Conservation (phyloP, 2,113 vertebrate species). For the Drymodes brunneopygia region DNA sequence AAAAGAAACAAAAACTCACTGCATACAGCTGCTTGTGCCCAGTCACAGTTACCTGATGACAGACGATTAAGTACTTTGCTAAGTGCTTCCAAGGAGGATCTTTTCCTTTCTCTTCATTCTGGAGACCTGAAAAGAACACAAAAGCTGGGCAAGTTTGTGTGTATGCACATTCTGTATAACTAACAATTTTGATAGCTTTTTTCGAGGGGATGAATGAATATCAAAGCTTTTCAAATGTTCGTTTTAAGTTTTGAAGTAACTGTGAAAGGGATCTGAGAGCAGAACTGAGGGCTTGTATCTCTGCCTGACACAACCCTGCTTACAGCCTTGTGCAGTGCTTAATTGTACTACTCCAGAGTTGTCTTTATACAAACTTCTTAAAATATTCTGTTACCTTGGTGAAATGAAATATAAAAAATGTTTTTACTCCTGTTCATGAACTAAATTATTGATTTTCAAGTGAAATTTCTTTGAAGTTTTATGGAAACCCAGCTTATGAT, state of each 20-base stretch:
- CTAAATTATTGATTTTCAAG: neutral
- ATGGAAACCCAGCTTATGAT: neutral
- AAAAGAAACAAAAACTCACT: neutral
- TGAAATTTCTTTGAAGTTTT: neutral
- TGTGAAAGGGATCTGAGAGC: neutral
- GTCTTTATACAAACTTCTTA: neutral
- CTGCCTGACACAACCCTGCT: neutral
- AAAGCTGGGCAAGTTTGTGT: neutral
- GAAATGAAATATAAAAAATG: neutral
- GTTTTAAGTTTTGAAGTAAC: neutral
- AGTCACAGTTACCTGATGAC: neutral
- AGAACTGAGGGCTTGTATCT: neutral
- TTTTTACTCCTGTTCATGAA: neutral
- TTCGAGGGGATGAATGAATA: neutral
- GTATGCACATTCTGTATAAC: neutral
- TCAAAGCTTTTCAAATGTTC: neutral
- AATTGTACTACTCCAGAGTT: neutral
- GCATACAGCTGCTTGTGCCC: neutral
- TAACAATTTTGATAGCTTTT: neutral
- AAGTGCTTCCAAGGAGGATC: neutral
- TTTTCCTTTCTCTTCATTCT: neutral
- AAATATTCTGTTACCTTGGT: neutral
- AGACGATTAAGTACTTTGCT: neutral
- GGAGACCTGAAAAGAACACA: neutral
- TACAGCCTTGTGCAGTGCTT: neutral